Conservation (phyloP, 1,140 invertebrate genomes). For the Paralvinella palmiformis region DNA sequence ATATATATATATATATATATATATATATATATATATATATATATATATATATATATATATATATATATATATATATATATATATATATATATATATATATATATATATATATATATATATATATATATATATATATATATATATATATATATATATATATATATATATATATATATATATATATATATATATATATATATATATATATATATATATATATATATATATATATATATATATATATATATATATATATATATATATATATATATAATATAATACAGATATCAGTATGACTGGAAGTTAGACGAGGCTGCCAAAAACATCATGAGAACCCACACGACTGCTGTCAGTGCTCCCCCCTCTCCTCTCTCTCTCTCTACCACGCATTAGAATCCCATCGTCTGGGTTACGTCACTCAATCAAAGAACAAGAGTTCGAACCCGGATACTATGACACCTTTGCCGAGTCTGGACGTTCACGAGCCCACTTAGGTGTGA, state of each 20-base stretch:
- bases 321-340: conserved; percentile 94
- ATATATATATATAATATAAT: not conserved
- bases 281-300: conserved; percentile 71
- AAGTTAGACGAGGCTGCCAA: conserved; percentile 92
- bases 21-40: not conserved
- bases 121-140: not conserved
- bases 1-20: not conserved
- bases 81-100: not conserved
- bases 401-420: too few species aligned
- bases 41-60: not conserved
- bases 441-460: too few species aligned
- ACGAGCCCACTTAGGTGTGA: too few species aligned
- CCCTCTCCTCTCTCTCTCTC: too few species aligned
- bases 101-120: not conserved
- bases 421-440: too few species aligned
- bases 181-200: not conserved
- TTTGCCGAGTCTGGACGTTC: too few species aligned
- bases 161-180: not conserved
- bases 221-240: not conserved
- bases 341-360: conserved; percentile 92
- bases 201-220: not conserved
- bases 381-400: too few species aligned
- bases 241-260: not conserved
- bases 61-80: not conserved
- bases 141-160: not conserved